Evolutionary conservation across 2,113 vertebrate genomes (phyloP).

Genomic region (Thomomys bottae): DNA sequence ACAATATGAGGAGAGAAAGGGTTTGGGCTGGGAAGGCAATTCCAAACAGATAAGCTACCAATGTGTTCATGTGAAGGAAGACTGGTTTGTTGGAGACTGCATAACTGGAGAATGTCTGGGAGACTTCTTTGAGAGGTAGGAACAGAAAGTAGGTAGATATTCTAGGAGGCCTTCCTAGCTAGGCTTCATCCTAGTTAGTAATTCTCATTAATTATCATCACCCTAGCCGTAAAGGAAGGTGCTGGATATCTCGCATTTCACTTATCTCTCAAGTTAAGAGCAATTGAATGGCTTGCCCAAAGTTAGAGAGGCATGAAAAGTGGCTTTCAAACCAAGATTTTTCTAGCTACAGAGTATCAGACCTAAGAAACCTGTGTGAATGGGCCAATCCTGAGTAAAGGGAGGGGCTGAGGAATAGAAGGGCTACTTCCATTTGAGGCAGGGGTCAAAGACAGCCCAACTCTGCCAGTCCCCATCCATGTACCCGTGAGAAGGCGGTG

Average conservation of each 20-base stretch:
- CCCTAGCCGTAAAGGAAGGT: background rate
- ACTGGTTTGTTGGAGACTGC: background rate
- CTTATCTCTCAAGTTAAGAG: constrained; percentile 14
- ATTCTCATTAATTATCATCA: constrained; percentile 25
- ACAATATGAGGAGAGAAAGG: background rate
- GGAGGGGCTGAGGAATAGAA: background rate
- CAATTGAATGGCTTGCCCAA: constrained; percentile 33
- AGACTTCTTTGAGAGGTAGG: background rate
- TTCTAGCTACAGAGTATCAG: constrained; percentile 18
- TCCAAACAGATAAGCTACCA: background rate
- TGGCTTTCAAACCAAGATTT: constrained; percentile 10
- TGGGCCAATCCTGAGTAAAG: background rate
- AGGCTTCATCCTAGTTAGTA: background rate
- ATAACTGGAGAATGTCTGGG: background rate
- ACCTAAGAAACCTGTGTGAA: background rate
- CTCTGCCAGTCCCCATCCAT: background rate
- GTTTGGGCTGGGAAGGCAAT: background rate
- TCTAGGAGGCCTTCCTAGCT: background rate
- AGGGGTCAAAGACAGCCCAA: background rate
- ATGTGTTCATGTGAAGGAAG: background rate
- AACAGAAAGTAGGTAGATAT: background rate
- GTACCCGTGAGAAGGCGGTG: background rate
- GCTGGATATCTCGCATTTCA: background rate
- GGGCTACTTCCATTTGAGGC: background rate
- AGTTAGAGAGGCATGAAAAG: background rate